Conservation (phyloP, 2,113 vertebrate genomes). For the Mesocricetus auratus region DNA sequence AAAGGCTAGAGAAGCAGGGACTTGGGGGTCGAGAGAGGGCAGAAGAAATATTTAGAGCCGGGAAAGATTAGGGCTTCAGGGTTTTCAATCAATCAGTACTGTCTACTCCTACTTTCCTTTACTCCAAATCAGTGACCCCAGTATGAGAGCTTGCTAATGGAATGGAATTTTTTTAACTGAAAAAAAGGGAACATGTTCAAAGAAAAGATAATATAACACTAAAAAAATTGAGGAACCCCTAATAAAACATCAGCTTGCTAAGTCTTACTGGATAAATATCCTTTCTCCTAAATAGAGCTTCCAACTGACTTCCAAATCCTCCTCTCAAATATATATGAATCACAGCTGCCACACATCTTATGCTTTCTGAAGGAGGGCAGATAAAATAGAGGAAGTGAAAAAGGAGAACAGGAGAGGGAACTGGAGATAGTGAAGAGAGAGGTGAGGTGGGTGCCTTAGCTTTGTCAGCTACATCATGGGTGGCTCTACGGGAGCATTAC, state of each 20-base stretch:
- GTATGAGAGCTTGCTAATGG: background rate
- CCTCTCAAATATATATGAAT: background rate
- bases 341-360: background rate
- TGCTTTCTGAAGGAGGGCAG: background rate
- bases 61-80: background rate
- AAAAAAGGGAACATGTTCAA: background rate
- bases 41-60: background rate
- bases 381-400: background rate
- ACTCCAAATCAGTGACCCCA: background rate
- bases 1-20: background rate
- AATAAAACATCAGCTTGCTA: background rate
- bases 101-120: background rate
- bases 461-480: background rate
- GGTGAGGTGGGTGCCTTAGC: background rate
- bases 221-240: constrained; percentile 3
- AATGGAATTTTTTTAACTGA: background rate
- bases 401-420: background rate
- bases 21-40: background rate
- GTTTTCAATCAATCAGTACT: background rate
- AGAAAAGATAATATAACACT: background rate
- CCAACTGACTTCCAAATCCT: background rate
- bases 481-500: background rate
- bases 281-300: background rate
- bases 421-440: background rate
- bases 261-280: background rate